Percentiles rank a stretch among this genome's conserved stretches.
phyloP scores from a whole-genome alignment of 2,888 invertebrate species.

The Meteorus colon region DNA sequence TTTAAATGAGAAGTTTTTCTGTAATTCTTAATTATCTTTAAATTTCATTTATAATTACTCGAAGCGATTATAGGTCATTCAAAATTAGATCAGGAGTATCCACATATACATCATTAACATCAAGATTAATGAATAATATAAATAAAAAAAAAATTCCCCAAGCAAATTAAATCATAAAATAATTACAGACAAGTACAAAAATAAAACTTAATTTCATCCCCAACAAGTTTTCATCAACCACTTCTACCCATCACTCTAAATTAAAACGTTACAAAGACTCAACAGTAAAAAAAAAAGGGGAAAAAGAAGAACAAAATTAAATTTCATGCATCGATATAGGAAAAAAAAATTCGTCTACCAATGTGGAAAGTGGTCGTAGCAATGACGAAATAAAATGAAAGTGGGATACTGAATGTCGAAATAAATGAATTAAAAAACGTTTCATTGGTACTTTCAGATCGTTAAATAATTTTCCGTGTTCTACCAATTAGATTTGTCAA shows the following conservation, averaged over 20 bases:
- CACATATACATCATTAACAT: no score
- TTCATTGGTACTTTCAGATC: conserved; percentile 55
- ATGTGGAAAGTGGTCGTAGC: neutral
- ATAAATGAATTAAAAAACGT: conserved; percentile 51
- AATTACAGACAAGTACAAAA: neutral
- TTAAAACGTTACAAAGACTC: neutral
- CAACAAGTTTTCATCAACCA: neutral
- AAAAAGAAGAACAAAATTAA: neutral
- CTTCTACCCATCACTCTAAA: neutral
- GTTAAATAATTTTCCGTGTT: conserved; percentile 64
- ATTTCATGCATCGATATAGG: neutral
- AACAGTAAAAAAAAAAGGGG: no score
- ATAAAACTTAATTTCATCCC: neutral
- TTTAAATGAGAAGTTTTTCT: no score
- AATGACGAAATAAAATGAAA: conserved; percentile 24
- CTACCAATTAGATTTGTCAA: conserved; percentile 69
- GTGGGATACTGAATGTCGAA: neutral
- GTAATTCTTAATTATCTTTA: no score
- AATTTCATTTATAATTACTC: no score
- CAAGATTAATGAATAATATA: neutral
- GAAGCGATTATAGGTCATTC: no score
- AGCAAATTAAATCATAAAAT: neutral
- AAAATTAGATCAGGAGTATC: no score
- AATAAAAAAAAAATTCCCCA: neutral
- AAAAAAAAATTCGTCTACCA: neutral